Percentiles rank a stretch among this genome's conserved stretches.
phyloP scores from a whole-genome alignment of 2,888 invertebrate species.

The Rhopalosiphum nymphaeae region DNA sequence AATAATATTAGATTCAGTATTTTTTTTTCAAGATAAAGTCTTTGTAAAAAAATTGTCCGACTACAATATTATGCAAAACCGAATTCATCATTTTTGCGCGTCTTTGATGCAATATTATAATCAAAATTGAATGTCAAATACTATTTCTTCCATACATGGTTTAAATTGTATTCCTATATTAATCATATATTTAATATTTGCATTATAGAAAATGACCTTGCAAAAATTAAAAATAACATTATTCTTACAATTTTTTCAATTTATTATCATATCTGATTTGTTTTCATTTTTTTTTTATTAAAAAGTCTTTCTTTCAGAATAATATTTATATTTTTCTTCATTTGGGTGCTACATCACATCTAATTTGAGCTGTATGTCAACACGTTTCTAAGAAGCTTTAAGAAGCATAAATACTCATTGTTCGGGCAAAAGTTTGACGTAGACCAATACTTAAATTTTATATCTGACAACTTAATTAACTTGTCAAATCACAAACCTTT shows the following conservation, averaged over 20 bases:
- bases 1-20: neutral
- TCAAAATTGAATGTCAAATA: neutral
- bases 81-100: neutral
- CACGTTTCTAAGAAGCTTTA: neutral
- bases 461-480: conserved; percentile 47
- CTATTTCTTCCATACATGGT: neutral
- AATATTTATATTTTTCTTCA: neutral
- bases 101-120: neutral
- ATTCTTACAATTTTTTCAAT: neutral
- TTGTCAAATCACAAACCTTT: conserved; percentile 16
- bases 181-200: neutral
- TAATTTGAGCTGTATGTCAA: neutral
- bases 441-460: conserved; percentile 9
- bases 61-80: neutral
- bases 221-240: neutral
- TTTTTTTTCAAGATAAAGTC: neutral
- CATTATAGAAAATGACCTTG: neutral
- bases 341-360: neutral
- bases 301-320: neutral
- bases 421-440: neutral
- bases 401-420: neutral
- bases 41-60: neutral
- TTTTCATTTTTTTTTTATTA: neutral
- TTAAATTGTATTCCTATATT: neutral
- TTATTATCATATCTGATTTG: neutral